phyloP scores from a whole-genome alignment of 2,113 vertebrate genomes.

The Oncorhynchus gorbuscha region DNA sequence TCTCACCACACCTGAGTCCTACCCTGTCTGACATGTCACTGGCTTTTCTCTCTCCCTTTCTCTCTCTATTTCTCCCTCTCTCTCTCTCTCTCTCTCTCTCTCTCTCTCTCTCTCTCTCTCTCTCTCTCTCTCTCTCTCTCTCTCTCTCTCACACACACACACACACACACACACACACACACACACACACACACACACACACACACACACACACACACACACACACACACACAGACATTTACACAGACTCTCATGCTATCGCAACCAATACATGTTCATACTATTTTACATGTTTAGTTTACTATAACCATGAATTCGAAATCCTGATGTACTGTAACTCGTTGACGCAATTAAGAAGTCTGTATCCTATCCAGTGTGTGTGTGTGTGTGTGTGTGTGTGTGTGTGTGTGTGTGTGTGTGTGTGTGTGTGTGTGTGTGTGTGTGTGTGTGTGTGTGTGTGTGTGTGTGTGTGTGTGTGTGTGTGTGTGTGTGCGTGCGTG shows the following conservation, averaged over 20 bases:
- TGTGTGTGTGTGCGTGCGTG: constrained; percentile 38
- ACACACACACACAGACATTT: too few relatives aligned
- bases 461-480: constrained; percentile 35
- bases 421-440: not conserved
- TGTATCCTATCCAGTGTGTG: constrained; percentile 59
- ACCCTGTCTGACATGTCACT: constrained; percentile 66
- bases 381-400: too few relatives aligned
- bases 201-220: not conserved
- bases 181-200: not conserved
- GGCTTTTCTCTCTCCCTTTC: constrained; percentile 51
- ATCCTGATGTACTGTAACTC: too few relatives aligned
- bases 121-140: too few relatives aligned
- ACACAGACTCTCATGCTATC: too few relatives aligned
- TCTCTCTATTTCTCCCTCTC: not conserved
- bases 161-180: not conserved
- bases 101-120: too few relatives aligned
- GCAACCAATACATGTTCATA: too few relatives aligned
- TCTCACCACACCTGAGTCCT: constrained; percentile 75
- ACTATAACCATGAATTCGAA: too few relatives aligned
- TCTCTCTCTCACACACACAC: not conserved
- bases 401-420: too few relatives aligned
- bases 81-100: not conserved
- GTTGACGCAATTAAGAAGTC: constrained; percentile 65
- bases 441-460: constrained; percentile 34
- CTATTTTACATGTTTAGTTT: too few relatives aligned